Conservation (phyloP, 2,888 invertebrate species). For the Caenorhabditis doughertyi region DNA sequence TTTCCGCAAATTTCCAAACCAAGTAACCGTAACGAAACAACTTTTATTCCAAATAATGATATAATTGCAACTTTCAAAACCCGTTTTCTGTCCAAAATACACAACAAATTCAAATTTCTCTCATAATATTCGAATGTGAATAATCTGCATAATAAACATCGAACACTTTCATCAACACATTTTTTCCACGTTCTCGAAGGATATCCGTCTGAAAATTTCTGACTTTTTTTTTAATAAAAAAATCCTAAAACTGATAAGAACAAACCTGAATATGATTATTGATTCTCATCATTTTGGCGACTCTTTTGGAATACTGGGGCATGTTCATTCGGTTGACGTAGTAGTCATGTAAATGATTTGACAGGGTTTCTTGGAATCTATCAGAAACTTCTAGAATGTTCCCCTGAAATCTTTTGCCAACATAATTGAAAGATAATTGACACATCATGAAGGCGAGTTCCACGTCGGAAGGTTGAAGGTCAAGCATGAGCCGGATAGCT, state of each 20-base stretch:
- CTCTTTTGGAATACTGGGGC: slow-evolving; percentile 63
- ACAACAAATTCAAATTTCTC: too few relatives aligned
- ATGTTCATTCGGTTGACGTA: slow-evolving; percentile 49
- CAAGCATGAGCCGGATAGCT: slow-evolving; percentile 36
- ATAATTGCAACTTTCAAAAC: too few relatives aligned
- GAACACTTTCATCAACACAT: slow-evolving; percentile 64
- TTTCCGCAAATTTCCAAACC: too few relatives aligned
- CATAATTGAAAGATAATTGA: slow-evolving; percentile 52
- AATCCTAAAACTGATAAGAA: too few relatives aligned
- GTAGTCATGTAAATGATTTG: slow-evolving; percentile 62
- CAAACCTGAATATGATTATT: slow-evolving; percentile 67
- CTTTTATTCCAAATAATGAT: too few relatives aligned
- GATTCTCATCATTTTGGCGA: slow-evolving; percentile 66
- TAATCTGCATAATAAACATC: slow-evolving; percentile 65
- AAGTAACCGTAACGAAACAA: too few relatives aligned
- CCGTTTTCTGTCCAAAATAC: too few relatives aligned
- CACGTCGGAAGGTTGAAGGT: slow-evolving; percentile 35
- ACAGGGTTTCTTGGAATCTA: slow-evolving; percentile 43
- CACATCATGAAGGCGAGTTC: slow-evolving; percentile 65
- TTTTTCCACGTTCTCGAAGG: slow-evolving; percentile 41
- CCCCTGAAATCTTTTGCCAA: slow-evolving; percentile 42
- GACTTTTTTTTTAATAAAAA: background rate
- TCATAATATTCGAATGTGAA: slow-evolving; percentile 60
- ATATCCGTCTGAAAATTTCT: slow-evolving; percentile 60
- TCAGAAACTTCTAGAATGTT: slow-evolving; percentile 40